Conservation (phyloP, 2,797 vertebrate genomes). For the Rallus crepitans region DNA sequence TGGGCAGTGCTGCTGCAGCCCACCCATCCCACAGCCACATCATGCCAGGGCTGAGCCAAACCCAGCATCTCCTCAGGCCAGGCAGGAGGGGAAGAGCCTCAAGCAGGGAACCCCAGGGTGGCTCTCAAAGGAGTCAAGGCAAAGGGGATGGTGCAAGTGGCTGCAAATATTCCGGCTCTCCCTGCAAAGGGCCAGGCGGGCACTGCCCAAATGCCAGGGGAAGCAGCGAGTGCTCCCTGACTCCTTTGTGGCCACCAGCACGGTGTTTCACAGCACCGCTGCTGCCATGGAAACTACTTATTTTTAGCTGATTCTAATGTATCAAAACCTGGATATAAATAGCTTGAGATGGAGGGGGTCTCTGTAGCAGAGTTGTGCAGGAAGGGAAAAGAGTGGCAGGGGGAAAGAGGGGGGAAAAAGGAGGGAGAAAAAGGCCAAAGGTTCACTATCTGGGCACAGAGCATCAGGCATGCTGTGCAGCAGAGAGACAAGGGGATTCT, state of each 20-base stretch:
- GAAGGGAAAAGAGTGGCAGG: neutral
- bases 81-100: neutral
- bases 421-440: too few species aligned
- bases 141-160: neutral
- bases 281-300: conserved; percentile 72
- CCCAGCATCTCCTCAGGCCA: neutral
- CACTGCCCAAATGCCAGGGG: fast-evolving
- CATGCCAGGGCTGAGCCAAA: fast-evolving
- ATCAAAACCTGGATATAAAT: conserved; percentile 63
- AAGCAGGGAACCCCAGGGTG: fast-evolving
- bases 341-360: conserved; percentile 18
- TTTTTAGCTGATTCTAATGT: conserved; percentile 67
- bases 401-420: fast-evolving
- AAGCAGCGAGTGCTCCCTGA: neutral
- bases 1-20: fast-evolving
- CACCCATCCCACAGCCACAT: fast-evolving
- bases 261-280: neutral
- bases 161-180: neutral
- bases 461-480: neutral
- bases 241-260: neutral
- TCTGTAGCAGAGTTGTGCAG: neutral
- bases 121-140: neutral
- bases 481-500: neutral
- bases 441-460: neutral
- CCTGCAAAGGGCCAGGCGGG: neutral